Evolutionary conservation across 2,888 invertebrate genomes (phyloP), one percentile per base, ranked within the genome.

Genomic region (Meiosimyza platycephala): DNA sequence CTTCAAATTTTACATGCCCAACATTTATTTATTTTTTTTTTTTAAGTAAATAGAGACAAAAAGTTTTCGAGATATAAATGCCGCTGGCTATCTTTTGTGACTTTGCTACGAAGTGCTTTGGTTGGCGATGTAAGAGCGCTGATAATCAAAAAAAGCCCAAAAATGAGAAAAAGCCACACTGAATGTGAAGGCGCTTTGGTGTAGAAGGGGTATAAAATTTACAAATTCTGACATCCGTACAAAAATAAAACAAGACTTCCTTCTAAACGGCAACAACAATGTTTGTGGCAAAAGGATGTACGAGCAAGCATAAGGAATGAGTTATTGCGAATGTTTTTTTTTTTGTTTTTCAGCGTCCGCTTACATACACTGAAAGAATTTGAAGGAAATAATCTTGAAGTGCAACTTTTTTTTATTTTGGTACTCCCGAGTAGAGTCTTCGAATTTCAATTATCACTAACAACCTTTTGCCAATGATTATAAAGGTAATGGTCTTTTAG

Each of bases 31-130:
- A 22, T 55, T 55, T 68, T 11, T 22, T 55, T 55, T 55, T 68
- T 59, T 48, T 50, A 69, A 69, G 69, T 18, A 60, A 69, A 69
- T 69, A 48, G 59, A 40, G 40, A 69, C 69, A 60, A 69, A 69
- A 40, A 69, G n/a, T 69, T 69, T 69, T 48, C 51, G 51, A 69
- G 69, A 69, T 69, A 69, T 18, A 15, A 28, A 33, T 48, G 28
- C 69, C 59, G 51, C 59, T 48, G 69, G 69, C 50, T 28, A 60
- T 69, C 9, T 69, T 51, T 59, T 48, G 69, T 51, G 69, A 69
- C 69, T 69, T 69, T 69, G 59, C 59, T 54, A 40, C 18, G 66
- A 16, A 40, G 40, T 59, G n/a, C 69, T 69, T 59, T 69, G 59
- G 18, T 57, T 16, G 55, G 18, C 52, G 57, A 69, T 60, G 51